Base-by-base conservation (phyloP, 2,888 invertebrate genomes). In the Epirrhoe alternata region DNA sequence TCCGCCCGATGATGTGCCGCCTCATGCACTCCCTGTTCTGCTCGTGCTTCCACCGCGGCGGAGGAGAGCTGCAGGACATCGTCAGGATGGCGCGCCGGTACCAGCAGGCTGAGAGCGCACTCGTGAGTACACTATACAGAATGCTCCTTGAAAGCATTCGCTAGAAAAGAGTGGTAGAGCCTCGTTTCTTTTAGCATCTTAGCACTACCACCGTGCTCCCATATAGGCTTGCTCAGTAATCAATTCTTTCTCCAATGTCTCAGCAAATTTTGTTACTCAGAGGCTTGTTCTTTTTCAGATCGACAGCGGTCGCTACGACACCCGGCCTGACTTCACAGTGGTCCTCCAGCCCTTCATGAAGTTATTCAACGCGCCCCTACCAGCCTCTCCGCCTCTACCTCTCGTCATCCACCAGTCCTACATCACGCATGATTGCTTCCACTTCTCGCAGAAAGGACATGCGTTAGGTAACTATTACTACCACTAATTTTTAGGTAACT, bases 391-490 rank as follows among this genome's bases (percentile, higher is more conserved):
- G 53, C 87, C 88, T n/a, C 85, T 93, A 54, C 86, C 92, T 14
- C 94, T 94, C 77, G 95, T 95, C 77, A 95, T 96, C 53, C 96
- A 96, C 86, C 94, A 95, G 80, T 95, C 94, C 47, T 95, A 95
- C 84, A 95, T 96, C 78, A 96, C 96, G 2, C 95, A 96, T 80
- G 96, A 96, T 83, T 96, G 96, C 87, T 96, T 96, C 86, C 96
- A 96, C 87, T 96, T 96, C 89, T 96, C 96, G 62, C 96, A 96
- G 87, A 96, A 96, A 84, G 96, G 96, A n/a, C 96, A 96, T 70
- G 96, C 96, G 0, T 87, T 67, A 60, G 67, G 66, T 67, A 54
- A 33, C 17, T 50, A 10, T 0, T 49, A n/a, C n/a, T n/a, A 52
- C 16, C 3, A 17, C 12, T 5, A 1, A 24, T 24, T 24, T 24